Evolutionary conservation across 2,888 invertebrate genomes (phyloP).

Genomic region (Ectropis crepuscularia): DNA sequence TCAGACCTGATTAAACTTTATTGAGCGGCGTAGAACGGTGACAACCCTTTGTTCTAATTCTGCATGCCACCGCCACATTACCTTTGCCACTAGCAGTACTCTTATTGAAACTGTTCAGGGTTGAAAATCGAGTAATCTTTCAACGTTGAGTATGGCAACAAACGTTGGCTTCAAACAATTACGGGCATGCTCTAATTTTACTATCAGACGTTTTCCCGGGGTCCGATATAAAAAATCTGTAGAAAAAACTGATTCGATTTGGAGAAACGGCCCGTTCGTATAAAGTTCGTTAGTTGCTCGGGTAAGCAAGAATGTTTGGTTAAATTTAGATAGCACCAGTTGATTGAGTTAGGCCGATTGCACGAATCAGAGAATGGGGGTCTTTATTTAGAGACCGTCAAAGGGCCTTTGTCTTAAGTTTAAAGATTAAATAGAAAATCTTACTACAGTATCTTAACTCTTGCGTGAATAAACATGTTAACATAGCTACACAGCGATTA

Average conservation of each 20-base stretch:
- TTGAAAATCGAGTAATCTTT: constrained; percentile 19
- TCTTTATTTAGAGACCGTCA: neutral
- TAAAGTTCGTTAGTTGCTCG: constrained; percentile 51
- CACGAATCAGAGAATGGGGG: neutral
- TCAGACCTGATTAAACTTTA: constrained; percentile 71
- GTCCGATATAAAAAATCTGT: constrained; percentile 57
- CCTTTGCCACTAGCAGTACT: constrained; percentile 15
- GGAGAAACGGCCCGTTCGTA: constrained; percentile 51
- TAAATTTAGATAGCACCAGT: constrained; percentile 23
- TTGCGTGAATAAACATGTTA: too few relatives aligned
- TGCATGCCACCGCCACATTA: constrained; percentile 53
- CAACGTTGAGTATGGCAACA: constrained; percentile 39
- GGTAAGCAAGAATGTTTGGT: constrained; percentile 37
- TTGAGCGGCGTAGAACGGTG: constrained; percentile 66
- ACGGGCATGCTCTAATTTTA: constrained; percentile 68
- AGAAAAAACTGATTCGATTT: constrained; percentile 62
- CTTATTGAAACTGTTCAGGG: constrained; percentile 39
- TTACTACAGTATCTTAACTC: too few relatives aligned
- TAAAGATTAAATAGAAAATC: neutral
- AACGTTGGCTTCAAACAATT: constrained; percentile 64
- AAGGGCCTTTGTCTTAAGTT: neutral
- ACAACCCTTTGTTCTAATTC: constrained; percentile 76
- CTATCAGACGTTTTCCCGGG: constrained; percentile 59
- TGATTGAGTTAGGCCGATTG: constrained; percentile 21
- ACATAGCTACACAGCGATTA: too few relatives aligned